Conservation (phyloP, 2,888 invertebrate genomes). For the Aphrophora alni region DNA sequence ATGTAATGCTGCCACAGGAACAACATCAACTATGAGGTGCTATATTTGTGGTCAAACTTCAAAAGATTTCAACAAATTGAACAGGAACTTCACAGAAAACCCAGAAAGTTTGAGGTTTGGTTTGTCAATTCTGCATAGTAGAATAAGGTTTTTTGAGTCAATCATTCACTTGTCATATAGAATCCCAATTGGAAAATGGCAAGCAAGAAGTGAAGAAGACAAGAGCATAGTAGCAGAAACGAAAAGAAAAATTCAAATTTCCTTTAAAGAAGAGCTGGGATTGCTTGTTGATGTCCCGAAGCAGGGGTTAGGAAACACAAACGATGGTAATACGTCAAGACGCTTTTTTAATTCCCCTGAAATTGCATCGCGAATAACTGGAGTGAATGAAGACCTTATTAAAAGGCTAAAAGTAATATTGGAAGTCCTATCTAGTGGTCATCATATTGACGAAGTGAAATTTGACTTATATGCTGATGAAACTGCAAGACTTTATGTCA, state of each 20-base stretch:
- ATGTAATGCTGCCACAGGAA: constrained; percentile 33
- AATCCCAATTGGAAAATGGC: constrained; percentile 25
- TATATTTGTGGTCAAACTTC: constrained; percentile 7
- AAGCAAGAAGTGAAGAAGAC: constrained; percentile 2
- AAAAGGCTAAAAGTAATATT: constrained; percentile 49
- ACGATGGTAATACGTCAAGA: constrained; percentile 34
- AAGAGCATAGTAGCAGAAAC: constrained; percentile 6
- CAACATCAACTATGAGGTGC: constrained; percentile 28
- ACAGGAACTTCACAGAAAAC: neutral
- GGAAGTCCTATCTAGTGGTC: constrained; percentile 48
- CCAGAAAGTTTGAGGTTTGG: constrained; percentile 25
- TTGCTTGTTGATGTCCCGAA: constrained; percentile 35
- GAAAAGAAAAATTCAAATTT: constrained; percentile 21
- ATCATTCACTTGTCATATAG: constrained; percentile 34
- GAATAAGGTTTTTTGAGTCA: constrained; percentile 34
- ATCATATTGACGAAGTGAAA: constrained; percentile 45
- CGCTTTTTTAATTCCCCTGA: constrained; percentile 20
- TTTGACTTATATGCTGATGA: constrained; percentile 45
- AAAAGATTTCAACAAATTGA: constrained; percentile 24
- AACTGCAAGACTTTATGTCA: constrained; percentile 50
- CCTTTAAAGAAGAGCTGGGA: constrained; percentile 24
- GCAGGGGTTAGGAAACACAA: constrained; percentile 35
- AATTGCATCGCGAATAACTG: constrained; percentile 15
- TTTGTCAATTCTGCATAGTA: constrained; percentile 34
- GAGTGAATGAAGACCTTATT: neutral